Base-by-base conservation (phyloP, 2,797 vertebrate species). In the Galaxias olidus region DNA sequence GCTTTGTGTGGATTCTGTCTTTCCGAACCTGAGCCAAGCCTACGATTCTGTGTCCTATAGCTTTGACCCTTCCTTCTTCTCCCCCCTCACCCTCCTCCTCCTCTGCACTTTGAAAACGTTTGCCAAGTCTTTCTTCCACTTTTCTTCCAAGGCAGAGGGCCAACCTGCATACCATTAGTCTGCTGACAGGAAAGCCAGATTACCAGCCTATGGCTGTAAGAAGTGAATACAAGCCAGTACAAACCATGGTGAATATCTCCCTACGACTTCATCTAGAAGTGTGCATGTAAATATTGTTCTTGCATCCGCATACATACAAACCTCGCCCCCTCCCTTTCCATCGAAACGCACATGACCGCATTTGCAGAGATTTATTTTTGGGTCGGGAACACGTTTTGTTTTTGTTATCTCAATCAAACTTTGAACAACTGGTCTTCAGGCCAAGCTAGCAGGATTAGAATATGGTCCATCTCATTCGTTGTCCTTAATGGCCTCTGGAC, bases 161-260 rank as follows among this genome's bases (percentile, higher is more conserved):
- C 90, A 90, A 82, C 85, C 91, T 91, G 88, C 90, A 87, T 86
- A 89, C 88, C 88, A 74, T 91, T 93, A 91, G 89, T 93, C 90
- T 91, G 89, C 90, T 90, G 88, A 86, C 90, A 91, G 89, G 90
- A 79, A 88, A 89, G 86, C 85, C 92, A 90, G 85, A 86, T 91
- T 90, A 91, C 90, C 90, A 92, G 89, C 84, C 90, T 91, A 87
- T 92, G 90, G 84, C 90, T 86, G 88, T 93, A 89, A 92, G 90
- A 87, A 88, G 90, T 89, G 82, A 92, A 89, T 92, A 90, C 92
- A 91, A 92, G 91, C 86, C 90, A 86, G 87, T 91, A 81, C 90
- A 90, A 75, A 92, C 92, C 87, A 93, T 92, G 92, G 92, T 93
- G 92, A 93, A 92, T 93, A 93, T 93, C 84, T 82, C 82, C 88